A percentile compares a stretch with the other conserved stretches of the same genome.
Conservation (phyloP, 2,888 invertebrate species). For the Ophioninae sp. region DNA sequence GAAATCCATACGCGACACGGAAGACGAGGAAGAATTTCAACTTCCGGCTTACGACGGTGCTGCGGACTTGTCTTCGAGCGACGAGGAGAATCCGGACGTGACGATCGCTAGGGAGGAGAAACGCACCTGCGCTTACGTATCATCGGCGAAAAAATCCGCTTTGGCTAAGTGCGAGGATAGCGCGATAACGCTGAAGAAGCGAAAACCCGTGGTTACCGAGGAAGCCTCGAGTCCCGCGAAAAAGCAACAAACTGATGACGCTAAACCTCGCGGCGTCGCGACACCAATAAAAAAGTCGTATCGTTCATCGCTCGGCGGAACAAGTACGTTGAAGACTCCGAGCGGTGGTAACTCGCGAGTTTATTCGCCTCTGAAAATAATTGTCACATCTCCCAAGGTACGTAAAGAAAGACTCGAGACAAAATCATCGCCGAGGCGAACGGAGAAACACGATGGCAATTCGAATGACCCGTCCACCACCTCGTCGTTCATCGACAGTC, state of each 20-base stretch:
- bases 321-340: conserved; percentile 69
- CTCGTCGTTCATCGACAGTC: conserved; percentile 2
- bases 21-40: conserved; percentile 34
- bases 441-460: conserved; percentile 38
- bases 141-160: conserved; percentile 48
- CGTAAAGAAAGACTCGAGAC: conserved; percentile 56
- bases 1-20: conserved; percentile 9
- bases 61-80: conserved; percentile 67
- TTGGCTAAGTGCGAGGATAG: conserved; percentile 35
- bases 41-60: conserved; percentile 72
- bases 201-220: conserved; percentile 58
- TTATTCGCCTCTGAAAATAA: conserved; percentile 76
- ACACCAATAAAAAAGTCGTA: conserved; percentile 59
- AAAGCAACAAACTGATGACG: conserved; percentile 60
- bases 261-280: conserved; percentile 11
- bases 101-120: conserved; percentile 71
- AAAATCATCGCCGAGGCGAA: conserved; percentile 24
- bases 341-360: conserved; percentile 66
- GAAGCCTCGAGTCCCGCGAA: conserved; percentile 5
- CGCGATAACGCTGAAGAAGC: conserved; percentile 68
- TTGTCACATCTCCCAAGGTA: conserved; percentile 74
- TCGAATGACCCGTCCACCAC: conserved; percentile 22
- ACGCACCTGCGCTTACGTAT: conserved; percentile 72
- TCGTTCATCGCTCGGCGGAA: conserved; percentile 65
- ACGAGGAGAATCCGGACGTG: conserved; percentile 68